Base-by-base conservation (phyloP, 2,113 vertebrate genomes). In the Marmota monax region DNA sequence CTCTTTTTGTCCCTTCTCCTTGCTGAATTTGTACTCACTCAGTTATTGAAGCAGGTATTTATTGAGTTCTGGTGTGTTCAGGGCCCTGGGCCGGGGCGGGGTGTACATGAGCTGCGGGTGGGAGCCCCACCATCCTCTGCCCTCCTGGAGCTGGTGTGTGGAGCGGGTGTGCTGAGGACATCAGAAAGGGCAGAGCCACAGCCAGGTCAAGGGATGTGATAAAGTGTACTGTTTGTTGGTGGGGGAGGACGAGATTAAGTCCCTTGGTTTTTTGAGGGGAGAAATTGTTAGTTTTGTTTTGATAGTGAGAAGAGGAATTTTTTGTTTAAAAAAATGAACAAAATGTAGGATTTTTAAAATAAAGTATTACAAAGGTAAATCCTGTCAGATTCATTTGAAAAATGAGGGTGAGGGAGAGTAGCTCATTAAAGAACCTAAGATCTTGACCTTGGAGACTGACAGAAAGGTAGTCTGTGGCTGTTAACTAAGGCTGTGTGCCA, bases 401-500 rank as follows among this genome's bases (percentile, higher is more conserved):
- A 42, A 65, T 18, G 18, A 32, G 23, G 16, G 37, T 1, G 3
- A 39, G 23, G 69, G 51, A 42, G 16, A 45, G 42, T 13, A 56
- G 29, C 16, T 29, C 39, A 34, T 32, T 65, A 53, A 42, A 53
- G 84, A 45, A n/a, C 16, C 27, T 10, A 42, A 39, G 67, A 27
- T 70, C 34, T 61, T 58, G 83, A 37, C 27, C 72, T 13, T 25
- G 17, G 13, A 8, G 0, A 25, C 42, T 17, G n/a, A 17, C 27
- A n/a, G 45, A 5, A 2, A 45, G 61, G 2, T 1, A 5, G 5
- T 6, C 12, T 10, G 5, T 61, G 70, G 51, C 77, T 48, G 69
- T 25, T 17, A 2, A 63, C 37, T 42, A 14, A 0, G 0, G 48
- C 42, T 23, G 1, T 2, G 0, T 13, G 25, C 13, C 14, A 1